Base-by-base conservation (phyloP, 2,113 vertebrate species). In the Grallaria varia region DNA sequence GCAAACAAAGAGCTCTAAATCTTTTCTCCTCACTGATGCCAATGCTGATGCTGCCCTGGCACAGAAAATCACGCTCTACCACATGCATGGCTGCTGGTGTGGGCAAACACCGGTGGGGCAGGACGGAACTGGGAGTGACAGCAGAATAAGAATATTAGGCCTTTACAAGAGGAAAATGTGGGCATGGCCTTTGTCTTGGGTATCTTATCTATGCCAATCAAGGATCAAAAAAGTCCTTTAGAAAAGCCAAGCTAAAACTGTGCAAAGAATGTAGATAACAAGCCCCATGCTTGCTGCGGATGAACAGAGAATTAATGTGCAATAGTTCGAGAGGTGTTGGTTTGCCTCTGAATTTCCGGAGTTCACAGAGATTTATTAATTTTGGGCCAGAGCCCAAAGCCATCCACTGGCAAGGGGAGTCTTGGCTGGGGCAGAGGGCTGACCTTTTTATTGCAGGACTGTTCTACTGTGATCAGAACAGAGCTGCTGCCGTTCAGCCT, bases 261-360 rank as follows among this genome's bases (percentile, higher is more conserved):
- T 37, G 47, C 55, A 55, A 60, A 59, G 14, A 21, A 9, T 7
- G 13, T 6, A 39, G 82, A 12, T 12, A 69, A 42, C 44, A 76
- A 19, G 7, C 5, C 50, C 45, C 5, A 2, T 13, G 28, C 39
- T 87, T 0, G 0, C 47, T 42, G 60, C 0, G 0, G 58, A 30
- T 66, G 89, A 79, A 56, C 15, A 40, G 55, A 73, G 59, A 55
- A 60, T 82, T 33, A 33, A 89, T 1, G 47, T 7, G n/a, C 16
- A 25, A 14, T 33, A 9, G 30, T 40, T 40, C 2, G 1, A 40
- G 71, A 87, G 25, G 19, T 82, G 74, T 74, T 78, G 77, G 1
- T 60, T 87, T 89, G 66, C 81, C 62, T 79, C 81, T 79, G 60
- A 25, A 49, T 76, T 77, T 44, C 73, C 35, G 22, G 55, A 78